Conservation (phyloP, 23 tunicate species). For the Ascidia mentula region DNA sequence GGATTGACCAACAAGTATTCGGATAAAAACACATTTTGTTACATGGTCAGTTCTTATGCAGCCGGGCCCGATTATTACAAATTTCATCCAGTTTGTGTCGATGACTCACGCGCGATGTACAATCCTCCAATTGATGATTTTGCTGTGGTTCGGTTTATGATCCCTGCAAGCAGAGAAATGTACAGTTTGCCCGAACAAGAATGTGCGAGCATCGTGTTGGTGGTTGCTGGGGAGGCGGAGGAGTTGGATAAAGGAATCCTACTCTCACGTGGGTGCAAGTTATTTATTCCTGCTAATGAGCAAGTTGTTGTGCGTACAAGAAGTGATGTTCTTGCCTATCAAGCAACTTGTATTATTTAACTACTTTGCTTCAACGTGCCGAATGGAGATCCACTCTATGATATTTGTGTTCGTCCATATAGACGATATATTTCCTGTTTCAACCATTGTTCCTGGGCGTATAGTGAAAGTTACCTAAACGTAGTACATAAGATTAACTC, state of each 20-base stretch:
- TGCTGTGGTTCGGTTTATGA: slow-evolving; percentile 59
- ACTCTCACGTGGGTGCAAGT: slow-evolving; percentile 37
- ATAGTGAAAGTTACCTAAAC: no score
- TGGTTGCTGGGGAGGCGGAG: slow-evolving; percentile 42
- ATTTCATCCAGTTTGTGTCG: slow-evolving; percentile 33
- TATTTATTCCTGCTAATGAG: slow-evolving; percentile 59
- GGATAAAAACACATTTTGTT: slow-evolving; percentile 84
- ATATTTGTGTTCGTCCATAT: no score
- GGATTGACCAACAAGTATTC: slow-evolving; percentile 93
- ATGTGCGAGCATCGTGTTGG: slow-evolving; percentile 74
- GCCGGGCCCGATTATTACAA: slow-evolving; percentile 34
- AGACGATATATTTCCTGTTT: no score
- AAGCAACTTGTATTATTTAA: slow-evolving; percentile 70
- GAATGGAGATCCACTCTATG: no score
- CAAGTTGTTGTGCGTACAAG: slow-evolving; percentile 3
- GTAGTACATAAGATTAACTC: no score
- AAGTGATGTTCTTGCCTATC: slow-evolving; percentile 35
- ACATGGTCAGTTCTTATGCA: slow-evolving; percentile 89
- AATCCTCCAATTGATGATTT: slow-evolving; percentile 94
- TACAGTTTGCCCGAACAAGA: slow-evolving; percentile 42
- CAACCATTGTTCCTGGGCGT: no score
- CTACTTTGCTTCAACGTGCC: no score
- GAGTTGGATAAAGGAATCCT: neutral
- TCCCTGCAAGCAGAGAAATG: slow-evolving; percentile 7
- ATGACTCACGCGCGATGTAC: slow-evolving; percentile 52